Evolutionary conservation across 2,888 invertebrate species (phyloP), one percentile per base, ranked within the genome.

Genomic region (Chrysotoxum bicinctum): DNA sequence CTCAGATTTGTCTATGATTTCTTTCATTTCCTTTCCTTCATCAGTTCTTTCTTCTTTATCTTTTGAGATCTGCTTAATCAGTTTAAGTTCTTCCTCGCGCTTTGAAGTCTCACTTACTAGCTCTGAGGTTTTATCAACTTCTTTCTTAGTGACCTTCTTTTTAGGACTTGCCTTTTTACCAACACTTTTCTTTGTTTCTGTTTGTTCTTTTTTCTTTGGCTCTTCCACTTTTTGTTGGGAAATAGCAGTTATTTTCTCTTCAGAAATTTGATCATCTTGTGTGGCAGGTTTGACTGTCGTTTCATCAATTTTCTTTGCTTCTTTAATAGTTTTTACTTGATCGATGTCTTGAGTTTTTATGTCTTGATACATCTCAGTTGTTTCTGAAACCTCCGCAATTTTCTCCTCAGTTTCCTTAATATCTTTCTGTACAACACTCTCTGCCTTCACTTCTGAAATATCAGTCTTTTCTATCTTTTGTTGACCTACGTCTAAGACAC

Each of bases 91-190:
- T 7, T 23, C 12, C 10, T 48, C 23, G 7, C 7, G 8, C 8
- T 50, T 26, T 1, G 26, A 0, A 50, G 23, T 14, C 23, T 50
- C 23, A 23, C 21, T 50, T n/a, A 0, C 50, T n/a, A 7, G 6
- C 23, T 50, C 23, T 7, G 14, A 26, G 3, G 74, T 48, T 73
- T 54, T 23, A 80, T 88, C 37, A 48, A 30, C 2, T 16, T 26
- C 19, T 19, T 64, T 64, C 19, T 45, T 30, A 19, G 19, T 6
- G 0, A 14, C 3, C 23, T 52, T 69, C 37, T 70, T 77, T 14
- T n/a, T 64, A 23, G 73, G 80, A 50, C 80, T 81, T 7, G 64
- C 16, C 40, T 81, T 69, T 32, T 84, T 84, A n/a, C 23, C 12
- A 23, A 50, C 21, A 35, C 12, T 30, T 45, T 58, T 1, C 14